These are phyloP conservation scores for Yponomeuta malinellus DNA, from an alignment of 2,888 invertebrate species.

Conservation along the genomic window DNA sequence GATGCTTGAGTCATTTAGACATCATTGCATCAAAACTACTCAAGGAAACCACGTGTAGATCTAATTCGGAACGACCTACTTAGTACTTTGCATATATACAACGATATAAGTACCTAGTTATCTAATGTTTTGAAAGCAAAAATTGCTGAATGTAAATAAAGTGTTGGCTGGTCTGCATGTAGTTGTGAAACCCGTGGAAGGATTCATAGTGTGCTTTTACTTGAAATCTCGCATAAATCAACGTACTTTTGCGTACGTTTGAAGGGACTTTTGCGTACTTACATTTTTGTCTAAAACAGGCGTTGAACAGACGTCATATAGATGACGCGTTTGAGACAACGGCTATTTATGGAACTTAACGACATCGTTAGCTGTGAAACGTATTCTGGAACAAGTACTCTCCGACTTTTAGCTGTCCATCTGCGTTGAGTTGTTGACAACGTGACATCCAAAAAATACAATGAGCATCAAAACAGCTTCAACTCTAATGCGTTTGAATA, in stretches of 20 bases:
- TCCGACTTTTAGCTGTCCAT: too few relatives aligned
- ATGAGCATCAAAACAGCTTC: too few relatives aligned
- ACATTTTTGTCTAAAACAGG: background rate
- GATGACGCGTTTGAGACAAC: background rate
- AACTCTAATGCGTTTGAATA: too few relatives aligned
- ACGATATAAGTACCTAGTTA: background rate
- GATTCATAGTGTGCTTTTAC: background rate
- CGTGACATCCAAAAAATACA: too few relatives aligned
- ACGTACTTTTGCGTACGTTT: background rate
- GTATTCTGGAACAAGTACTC: background rate
- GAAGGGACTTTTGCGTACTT: background rate
- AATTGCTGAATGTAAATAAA: slow-evolving; percentile 1
- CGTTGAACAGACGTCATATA: background rate
- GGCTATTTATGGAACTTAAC: background rate
- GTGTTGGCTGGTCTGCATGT: background rate
- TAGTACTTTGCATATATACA: background rate
- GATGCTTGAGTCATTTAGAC: background rate
- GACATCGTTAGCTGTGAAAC: background rate
- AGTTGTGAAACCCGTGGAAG: background rate
- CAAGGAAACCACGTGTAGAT: slow-evolving; percentile 3
- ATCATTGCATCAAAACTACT: background rate
- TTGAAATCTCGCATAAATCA: background rate
- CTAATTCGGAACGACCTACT: slow-evolving; percentile 11
- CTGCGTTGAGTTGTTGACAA: too few relatives aligned
- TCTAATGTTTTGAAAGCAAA: background rate